Evolutionary conservation across 2,888 invertebrate species (phyloP).

Genomic region (Troides oblongomaculatus): DNA sequence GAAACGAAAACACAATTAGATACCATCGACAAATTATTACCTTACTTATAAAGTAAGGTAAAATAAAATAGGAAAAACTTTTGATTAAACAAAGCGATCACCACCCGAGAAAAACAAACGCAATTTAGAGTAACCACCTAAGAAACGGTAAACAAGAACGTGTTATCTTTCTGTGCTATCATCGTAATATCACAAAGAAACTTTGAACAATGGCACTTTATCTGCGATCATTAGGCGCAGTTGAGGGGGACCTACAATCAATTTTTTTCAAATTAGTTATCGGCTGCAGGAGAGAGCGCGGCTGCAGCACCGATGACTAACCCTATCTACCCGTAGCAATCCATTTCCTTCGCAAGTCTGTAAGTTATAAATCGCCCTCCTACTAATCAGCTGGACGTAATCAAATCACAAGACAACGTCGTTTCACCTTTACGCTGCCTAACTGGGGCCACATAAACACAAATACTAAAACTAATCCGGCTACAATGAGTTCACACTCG

Average conservation of each 20-base stretch:
- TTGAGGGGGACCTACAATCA: slow-evolving; percentile 49
- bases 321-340: slow-evolving; percentile 64
- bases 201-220: slow-evolving; percentile 61
- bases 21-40: slow-evolving; percentile 57
- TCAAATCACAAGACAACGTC: slow-evolving; percentile 42
- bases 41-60: slow-evolving; percentile 26
- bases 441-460: slow-evolving; percentile 31
- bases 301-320: slow-evolving; percentile 72
- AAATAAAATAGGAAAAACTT: slow-evolving; percentile 1
- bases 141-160: slow-evolving; percentile 63
- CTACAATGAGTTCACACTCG: slow-evolving; percentile 51
- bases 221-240: slow-evolving; percentile 55
- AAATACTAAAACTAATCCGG: slow-evolving; percentile 43
- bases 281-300: slow-evolving; percentile 56
- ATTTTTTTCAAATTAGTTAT: slow-evolving; percentile 50
- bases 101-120: slow-evolving; percentile 47
- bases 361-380: slow-evolving; percentile 67
- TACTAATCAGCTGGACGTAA: slow-evolving; percentile 70
- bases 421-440: slow-evolving; percentile 35
- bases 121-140: slow-evolving; percentile 46
- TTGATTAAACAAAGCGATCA: slow-evolving; percentile 30
- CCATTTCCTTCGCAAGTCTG: slow-evolving; percentile 55
- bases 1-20: slow-evolving; percentile 68
- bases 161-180: slow-evolving; percentile 63
- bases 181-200: slow-evolving; percentile 71